Base-by-base conservation (phyloP, 2,888 invertebrate genomes). In the Chrysolina oricalcia region DNA sequence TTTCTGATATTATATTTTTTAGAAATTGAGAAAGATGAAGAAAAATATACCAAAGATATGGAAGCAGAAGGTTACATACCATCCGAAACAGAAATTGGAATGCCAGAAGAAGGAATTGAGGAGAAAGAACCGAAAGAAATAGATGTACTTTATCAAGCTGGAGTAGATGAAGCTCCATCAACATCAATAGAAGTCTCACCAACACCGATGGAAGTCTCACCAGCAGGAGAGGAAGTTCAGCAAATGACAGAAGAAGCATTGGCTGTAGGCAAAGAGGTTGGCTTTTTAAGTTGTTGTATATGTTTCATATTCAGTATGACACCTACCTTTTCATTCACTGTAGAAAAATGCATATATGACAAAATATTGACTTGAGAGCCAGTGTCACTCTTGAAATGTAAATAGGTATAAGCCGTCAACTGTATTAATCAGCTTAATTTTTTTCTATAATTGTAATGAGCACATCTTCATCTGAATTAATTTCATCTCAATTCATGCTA, bases 201-300 rank as follows among this genome's bases (percentile, higher is more conserved):
- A 23, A 48, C 6, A 43, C 46, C 21, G 2, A 62, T 41, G 41
- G 74, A 40, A 71, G 64, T 10, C 10, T 11, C 13, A 59, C 59
- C 27, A 59, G 11, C 13, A 62, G 17, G 13, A 64, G 40, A 19
- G 11, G 13, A 35, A 17, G 17, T 65, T 23, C 21, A 19, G n/a
- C 50, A 46, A 35, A 70, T 23, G 67, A 69, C 48, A 62, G 66
- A 41, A 74, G 74, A 72, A 23, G 72, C 10, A 17, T 62, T 66
- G 17, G 74, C 17, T 21, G 68, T 67, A 70, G 70, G 23, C 13
- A 46, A 35, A 59, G 35, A 23, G 59, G 59, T 59, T 59, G 15
- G 59, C n/a, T 15, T 19, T 53, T 13, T 5, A 21, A 17, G 17
- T n/a, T n/a, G n/a, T n/a, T n/a, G n/a, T n/a, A n/a, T n/a, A n/a